Evolutionary conservation across 2,888 invertebrate genomes (phyloP).

Genomic region (Athalia rosae): DNA sequence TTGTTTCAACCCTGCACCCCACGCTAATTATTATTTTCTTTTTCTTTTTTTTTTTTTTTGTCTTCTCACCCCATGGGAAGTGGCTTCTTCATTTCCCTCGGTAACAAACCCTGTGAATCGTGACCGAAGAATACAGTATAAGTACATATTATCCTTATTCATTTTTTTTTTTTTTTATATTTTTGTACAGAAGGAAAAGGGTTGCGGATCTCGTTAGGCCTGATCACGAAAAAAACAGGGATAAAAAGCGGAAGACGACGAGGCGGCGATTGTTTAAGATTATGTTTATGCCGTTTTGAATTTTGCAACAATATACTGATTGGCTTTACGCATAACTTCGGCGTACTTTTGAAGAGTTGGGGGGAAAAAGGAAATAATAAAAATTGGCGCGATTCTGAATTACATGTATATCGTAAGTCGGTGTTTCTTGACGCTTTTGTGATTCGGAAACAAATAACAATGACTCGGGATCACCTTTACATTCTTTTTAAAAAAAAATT

Average conservation of each 20-base stretch:
- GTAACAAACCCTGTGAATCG: constrained; percentile 3
- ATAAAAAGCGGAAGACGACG: not conserved
- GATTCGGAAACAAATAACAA: too few species aligned
- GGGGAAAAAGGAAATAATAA: too few species aligned
- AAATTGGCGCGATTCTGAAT: too few species aligned
- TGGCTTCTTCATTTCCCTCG: too few species aligned
- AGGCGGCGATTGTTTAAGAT: constrained; percentile 7
- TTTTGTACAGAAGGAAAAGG: not conserved
- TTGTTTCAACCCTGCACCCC: not conserved
- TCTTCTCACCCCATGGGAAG: not conserved
- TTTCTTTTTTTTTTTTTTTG: not conserved
- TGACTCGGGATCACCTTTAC: too few species aligned
- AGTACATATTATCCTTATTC: not conserved
- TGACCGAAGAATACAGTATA: constrained; percentile 2
- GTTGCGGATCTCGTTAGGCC: constrained; percentile 22
- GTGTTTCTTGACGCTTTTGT: too few species aligned
- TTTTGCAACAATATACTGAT: too few species aligned
- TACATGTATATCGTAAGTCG: too few species aligned
- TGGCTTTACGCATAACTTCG: too few species aligned
- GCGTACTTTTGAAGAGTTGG: too few species aligned
- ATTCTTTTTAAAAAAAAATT: too few species aligned
- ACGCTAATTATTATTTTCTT: constrained; percentile 26
- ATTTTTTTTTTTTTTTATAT: not conserved
- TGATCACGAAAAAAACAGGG: not conserved
- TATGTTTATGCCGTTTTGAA: too few species aligned